Evolutionary conservation across 2,113 vertebrate species (phyloP), one percentile per base, ranked within the genome.

Genomic region (Ictidomys tridecemlineatus): DNA sequence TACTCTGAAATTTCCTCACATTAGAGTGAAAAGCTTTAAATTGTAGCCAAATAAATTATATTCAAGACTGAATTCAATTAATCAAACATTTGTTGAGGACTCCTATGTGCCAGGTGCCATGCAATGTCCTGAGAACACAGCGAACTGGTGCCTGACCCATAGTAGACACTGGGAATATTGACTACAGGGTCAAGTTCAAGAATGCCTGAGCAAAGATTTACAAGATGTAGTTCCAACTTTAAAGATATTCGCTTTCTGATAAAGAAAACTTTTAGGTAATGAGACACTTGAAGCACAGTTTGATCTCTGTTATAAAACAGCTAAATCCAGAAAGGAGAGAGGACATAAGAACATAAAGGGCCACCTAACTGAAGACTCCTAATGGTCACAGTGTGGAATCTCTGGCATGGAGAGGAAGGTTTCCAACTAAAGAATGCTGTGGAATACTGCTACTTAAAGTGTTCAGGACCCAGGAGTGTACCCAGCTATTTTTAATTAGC

Each of bases 401-500:
- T 93, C 67, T 91, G 74, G 11, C 61, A 53, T 70, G 83, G 51
- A 83, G 28, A 48, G 37, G 39, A 78, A 89, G n/a, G 24, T 67
- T 88, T 72, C 53, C 42, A 69, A 32, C 34, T 69, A 72, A 69
- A 26, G 28, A 74, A 70, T 73, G 11, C 74, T 61, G 28, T 42
- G 42, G 9, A 82, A 61, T 39, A 12, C 9, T 87, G 83, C 51
- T 91, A 45, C 56, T 91, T 96, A 85, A 85, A 58, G 17, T 11
- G 28, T 8, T 34, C 51, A 89, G 51, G 39, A 91, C 72, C 34
- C 63, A 85, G 42, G 34, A 58, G 6, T 69, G 24, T 63, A 37
- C 56, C 32, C 89, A 72, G 74, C 37, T 70, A 93, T 93, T 69
- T 97, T 74, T 89, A 92, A 97, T 92, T 90, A 94, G 74, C 65